Base-by-base conservation (phyloP, 2,113 vertebrate genomes). In the Odontesthes bonariensis region DNA sequence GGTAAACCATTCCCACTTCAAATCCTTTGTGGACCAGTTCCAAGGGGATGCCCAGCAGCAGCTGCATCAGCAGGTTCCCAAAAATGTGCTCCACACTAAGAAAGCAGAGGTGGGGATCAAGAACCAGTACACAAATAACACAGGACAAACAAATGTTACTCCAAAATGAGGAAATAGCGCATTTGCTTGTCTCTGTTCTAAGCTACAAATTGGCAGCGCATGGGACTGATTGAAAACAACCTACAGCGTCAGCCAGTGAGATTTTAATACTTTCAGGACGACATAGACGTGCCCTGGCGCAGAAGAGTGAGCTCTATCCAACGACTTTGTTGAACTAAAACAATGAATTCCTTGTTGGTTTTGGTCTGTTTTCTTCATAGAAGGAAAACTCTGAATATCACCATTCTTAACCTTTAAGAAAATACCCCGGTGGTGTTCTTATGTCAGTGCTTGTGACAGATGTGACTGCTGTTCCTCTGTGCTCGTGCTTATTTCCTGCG, bases 21-120 rank as follows among this genome's bases (percentile, higher is more conserved):
- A 95, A 95, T 11, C 97, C 97, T 86, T 98, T 98, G 77, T 98
- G 96, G 49, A 97, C 96, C 91, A 97, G 81, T 83, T 98, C 97
- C 86, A 98, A 82, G 0, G 96, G 96, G 49, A 98, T 95, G 0
- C 97, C 97, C 79, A 97, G 79, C 47, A 95, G 10, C 14, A 98
- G 94, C 92, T 98, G 97, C 90, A 98, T 94, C 12, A 95, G 0
- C 47, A 98, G 92, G 82, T 98, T 98, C 0, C 96, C 95, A 65
- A 97, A 1, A 47, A 98, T 96, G 81, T 98, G 97, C 90, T 96
- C 88, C 84, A 98, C 93, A 14, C 97, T 97, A 71, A 8, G 35
- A 10, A 49, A 72, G 44, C 44, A 19, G 10, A 74, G 10, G 1
- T 5, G 10, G 38, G 6, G 33, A 31, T 20, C 16, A 35, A 35